These are phyloP conservation scores for Cephus pulcher DNA, from an alignment of 2,888 invertebrate genomes.

Conservation along the genomic window DNA sequence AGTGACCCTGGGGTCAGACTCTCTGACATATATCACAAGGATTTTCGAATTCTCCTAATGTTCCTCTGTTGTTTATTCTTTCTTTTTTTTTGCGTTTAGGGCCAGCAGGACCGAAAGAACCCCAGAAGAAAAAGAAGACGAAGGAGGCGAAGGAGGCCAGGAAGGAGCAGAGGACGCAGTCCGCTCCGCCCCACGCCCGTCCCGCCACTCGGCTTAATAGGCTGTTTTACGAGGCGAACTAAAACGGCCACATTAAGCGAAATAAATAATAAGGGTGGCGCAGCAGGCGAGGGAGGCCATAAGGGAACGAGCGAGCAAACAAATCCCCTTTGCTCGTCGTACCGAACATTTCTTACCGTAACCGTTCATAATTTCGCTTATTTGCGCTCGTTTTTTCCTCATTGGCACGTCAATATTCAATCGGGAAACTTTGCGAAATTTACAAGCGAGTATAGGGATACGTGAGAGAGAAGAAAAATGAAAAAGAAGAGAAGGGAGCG, in stretches of 20 bases:
- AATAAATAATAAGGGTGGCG: slow-evolving; percentile 22
- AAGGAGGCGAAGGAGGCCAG: neutral
- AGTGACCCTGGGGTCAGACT: neutral
- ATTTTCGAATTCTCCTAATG: slow-evolving; percentile 3
- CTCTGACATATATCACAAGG: slow-evolving; percentile 1
- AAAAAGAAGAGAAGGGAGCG: neutral
- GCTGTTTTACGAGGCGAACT: slow-evolving; percentile 23
- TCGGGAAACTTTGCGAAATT: neutral
- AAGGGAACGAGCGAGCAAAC: neutral
- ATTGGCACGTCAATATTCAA: neutral
- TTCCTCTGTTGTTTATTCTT: neutral
- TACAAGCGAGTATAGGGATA: too few species aligned
- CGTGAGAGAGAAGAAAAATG: too few species aligned
- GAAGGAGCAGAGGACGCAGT: neutral
- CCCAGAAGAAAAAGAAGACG: neutral
- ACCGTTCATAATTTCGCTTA: neutral
- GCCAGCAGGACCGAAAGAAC: slow-evolving; percentile 14
- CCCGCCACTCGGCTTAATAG: slow-evolving; percentile 31
- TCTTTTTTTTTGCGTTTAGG: slow-evolving; percentile 15
- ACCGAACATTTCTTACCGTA: neutral
- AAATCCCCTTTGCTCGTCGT: neutral
- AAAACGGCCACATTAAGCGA: slow-evolving; percentile 12
- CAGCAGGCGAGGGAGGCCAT: neutral
- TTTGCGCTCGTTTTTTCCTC: neutral
- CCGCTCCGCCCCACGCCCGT: neutral